Evolutionary conservation across 1,140 invertebrate genomes (phyloP).

Genomic region (Drosophila nannoptera): DNA sequence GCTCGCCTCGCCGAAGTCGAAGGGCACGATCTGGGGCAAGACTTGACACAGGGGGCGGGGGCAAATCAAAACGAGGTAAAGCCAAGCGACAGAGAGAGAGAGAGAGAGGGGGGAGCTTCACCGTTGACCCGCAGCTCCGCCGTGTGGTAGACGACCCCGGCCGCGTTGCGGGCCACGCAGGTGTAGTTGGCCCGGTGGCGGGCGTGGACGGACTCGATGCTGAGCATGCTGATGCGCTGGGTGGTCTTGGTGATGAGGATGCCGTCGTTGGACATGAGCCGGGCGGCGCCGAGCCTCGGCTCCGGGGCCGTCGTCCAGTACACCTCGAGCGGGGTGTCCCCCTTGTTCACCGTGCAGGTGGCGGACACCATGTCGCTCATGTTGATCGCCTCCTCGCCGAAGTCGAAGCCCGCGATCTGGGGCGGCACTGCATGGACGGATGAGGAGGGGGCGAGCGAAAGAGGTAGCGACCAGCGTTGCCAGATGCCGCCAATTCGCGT

Average conservation of each 20-base stretch:
- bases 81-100: constrained; percentile 4
- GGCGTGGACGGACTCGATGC: constrained; percentile 83
- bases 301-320: constrained; percentile 82
- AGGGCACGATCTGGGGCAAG: constrained; percentile 84
- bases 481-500: neutral
- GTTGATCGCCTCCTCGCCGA: constrained; percentile 85
- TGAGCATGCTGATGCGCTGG: constrained; percentile 84
- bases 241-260: constrained; percentile 82
- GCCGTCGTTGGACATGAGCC: constrained; percentile 76
- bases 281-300: constrained; percentile 61
- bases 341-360: constrained; percentile 91
- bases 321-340: constrained; percentile 89
- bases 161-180: constrained; percentile 87
- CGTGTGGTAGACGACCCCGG: constrained; percentile 86
- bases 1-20: constrained; percentile 85
- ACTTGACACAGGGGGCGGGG: constrained; percentile 79
- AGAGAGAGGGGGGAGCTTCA: constrained; percentile 65
- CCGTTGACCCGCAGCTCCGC: constrained; percentile 85
- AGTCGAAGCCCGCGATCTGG: constrained; percentile 85
- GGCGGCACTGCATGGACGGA: constrained; percentile 82
- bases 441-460: constrained; percentile 3
- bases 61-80: constrained; percentile 27
- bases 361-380: constrained; percentile 86
- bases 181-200: constrained; percentile 86
- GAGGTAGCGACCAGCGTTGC: constrained; percentile 57